Percentiles rank a stretch among this genome's conserved stretches.
Evolutionary conservation across 2,888 invertebrate species (phyloP).

Genomic region (Brenthis daphne): DNA sequence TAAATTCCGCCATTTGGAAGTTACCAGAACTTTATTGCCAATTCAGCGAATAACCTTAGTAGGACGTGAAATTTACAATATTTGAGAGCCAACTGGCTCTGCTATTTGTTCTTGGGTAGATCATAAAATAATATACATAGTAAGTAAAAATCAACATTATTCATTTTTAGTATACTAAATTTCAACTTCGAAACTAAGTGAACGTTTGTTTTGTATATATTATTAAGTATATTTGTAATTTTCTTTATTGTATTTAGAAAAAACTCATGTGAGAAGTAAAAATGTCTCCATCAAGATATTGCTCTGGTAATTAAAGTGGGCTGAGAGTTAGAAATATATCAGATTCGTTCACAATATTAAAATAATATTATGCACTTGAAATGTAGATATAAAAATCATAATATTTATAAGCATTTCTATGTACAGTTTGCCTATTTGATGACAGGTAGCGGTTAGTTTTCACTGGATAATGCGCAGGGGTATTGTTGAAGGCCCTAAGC

Average conservation of each 20-base stretch:
- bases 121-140: conserved; percentile 1
- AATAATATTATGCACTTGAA: too few species aligned
- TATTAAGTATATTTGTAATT: too few species aligned
- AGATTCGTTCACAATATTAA: too few species aligned
- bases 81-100: conserved; percentile 10
- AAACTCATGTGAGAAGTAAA: too few species aligned
- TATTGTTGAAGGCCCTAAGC: neutral
- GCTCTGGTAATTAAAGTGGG: too few species aligned
- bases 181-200: neutral
- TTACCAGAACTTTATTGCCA: conserved; percentile 28
- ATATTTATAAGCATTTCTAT: neutral
- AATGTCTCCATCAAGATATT: too few species aligned
- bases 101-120: conserved; percentile 11
- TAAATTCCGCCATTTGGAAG: conserved; percentile 35
- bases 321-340: too few species aligned
- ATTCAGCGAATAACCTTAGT: conserved; percentile 21
- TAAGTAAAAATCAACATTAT: neutral
- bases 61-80: conserved; percentile 21
- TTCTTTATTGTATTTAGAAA: too few species aligned
- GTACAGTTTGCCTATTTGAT: neutral
- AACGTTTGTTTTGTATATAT: too few species aligned
- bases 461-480: neutral
- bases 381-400: neutral
- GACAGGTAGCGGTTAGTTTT: neutral
- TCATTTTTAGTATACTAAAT: neutral